These are phyloP conservation scores for Myrmecobius fasciatus DNA, from an alignment of 2,113 vertebrate genomes.

Conservation along the genomic window DNA sequence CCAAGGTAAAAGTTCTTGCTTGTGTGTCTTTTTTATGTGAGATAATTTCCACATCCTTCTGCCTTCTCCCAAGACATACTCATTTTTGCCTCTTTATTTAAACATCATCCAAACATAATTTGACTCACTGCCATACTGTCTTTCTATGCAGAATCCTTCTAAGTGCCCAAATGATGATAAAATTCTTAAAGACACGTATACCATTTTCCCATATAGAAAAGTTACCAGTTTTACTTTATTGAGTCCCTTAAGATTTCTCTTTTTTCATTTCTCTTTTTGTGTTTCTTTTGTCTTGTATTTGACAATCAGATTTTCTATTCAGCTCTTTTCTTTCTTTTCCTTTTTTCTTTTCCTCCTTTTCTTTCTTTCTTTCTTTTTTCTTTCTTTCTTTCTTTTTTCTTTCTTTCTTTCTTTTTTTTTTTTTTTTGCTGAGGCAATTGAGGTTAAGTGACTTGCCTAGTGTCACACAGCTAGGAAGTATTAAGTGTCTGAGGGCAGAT, in stretches of 20 bases:
- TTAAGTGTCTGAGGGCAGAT: no score
- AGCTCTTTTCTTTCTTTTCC: no score
- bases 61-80: background rate
- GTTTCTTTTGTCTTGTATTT: background rate
- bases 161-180: background rate
- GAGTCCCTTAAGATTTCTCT: background rate
- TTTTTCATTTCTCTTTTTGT: background rate
- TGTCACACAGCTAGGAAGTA: no score
- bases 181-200: background rate
- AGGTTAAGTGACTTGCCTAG: no score
- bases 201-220: background rate
- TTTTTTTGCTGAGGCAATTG: no score
- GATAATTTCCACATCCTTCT: background rate
- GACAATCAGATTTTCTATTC: background rate
- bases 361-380: no score
- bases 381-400: no score
- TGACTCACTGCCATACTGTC: background rate
- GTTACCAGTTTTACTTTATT: background rate
- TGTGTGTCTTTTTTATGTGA: background rate
- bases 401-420: no score
- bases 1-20: background rate
- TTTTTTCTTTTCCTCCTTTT: no score
- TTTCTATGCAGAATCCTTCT: background rate
- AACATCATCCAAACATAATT: background rate
- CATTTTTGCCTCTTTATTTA: background rate